A percentile compares a stretch with the other conserved stretches of the same genome.
Evolutionary conservation across 2,113 vertebrate species (phyloP).

Genomic region (Cairina moschata): DNA sequence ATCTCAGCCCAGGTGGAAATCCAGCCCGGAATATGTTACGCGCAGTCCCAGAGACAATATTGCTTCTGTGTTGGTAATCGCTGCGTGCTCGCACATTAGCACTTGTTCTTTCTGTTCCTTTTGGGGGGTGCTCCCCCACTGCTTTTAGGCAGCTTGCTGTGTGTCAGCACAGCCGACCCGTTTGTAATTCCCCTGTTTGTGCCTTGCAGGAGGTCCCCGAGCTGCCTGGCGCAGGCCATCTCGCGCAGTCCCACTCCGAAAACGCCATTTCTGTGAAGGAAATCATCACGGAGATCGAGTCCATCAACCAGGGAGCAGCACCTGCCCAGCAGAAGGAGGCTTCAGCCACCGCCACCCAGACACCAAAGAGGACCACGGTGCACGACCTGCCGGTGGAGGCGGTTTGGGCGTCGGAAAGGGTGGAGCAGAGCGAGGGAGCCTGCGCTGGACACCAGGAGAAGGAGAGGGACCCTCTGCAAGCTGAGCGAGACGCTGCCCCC

Average conservation of each 20-base stretch:
- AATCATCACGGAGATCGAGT: slow-evolving; percentile 92
- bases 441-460: slow-evolving; percentile 56
- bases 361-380: slow-evolving; percentile 77
- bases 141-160: neutral
- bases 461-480: slow-evolving; percentile 53
- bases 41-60: neutral
- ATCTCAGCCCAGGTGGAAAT: neutral
- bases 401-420: slow-evolving; percentile 32
- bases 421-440: slow-evolving; percentile 48
- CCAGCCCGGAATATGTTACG: neutral
- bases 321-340: slow-evolving; percentile 76
- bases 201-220: slow-evolving; percentile 75
- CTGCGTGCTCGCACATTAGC: neutral
- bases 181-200: slow-evolving; percentile 39
- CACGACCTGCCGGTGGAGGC: slow-evolving; percentile 74
- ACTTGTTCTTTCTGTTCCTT: rapidly evolving
- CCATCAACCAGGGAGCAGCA: slow-evolving; percentile 79
- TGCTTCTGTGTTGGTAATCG: rapidly evolving
- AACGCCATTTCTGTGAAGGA: slow-evolving; percentile 93
- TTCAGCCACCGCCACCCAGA: slow-evolving; percentile 68
- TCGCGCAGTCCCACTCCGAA: slow-evolving; percentile 80
- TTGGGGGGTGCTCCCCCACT: neutral
- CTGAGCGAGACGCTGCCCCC: slow-evolving; percentile 36
- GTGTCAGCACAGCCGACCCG: neutral
- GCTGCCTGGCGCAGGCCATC: slow-evolving; percentile 53